Evolutionary conservation across 2,113 vertebrate genomes (phyloP), one percentile per base, ranked within the genome.

Genomic region (Daphoenositta chrysoptera): DNA sequence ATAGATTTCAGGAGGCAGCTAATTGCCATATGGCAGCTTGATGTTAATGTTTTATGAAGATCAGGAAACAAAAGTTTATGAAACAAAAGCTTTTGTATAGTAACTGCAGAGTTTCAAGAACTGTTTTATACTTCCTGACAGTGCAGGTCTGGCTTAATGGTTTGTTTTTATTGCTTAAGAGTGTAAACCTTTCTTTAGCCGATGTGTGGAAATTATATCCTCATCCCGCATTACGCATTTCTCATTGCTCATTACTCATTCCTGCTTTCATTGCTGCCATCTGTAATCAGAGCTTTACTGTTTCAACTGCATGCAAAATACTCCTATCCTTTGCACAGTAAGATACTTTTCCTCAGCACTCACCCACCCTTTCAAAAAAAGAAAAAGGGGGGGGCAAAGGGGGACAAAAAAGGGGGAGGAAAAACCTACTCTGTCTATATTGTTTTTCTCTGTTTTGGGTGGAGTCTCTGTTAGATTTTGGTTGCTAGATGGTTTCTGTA

Each of bases 101-200:
- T 98, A 97, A 98, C 98, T 98, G 98, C 98, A 98, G 97, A 98
- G 96, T 98, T 98, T 98, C 97, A 98, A 98, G 97, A 98, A 98
- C 97, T 97, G 98, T 98, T 98, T 98, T 98, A 98, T 98, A 98
- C 98, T 98, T 99, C 98, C 98, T 98, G 98, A 98, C 98, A 98
- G 98, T 98, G 98, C 98, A 98, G 97, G 98, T 98, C 98, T 96
- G 95, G 97, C 97, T 98, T 99, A 99, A 99, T 99, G 98, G 98
- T 98, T 98, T 98, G 98, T 98, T 98, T 99, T 99, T 98, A 99
- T 98, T 98, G 98, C 98, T 98, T 94, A 98, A 99, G 98, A 99
- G 98, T 98, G 99, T 99, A 99, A 99, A 99, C 98, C 98, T 99
- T 98, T 98, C 98, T 99, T 98, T 98, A 98, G 98, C 98, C 69